Percentiles rank a stretch among this genome's conserved stretches.
phyloP scores from a whole-genome alignment of 2,888 invertebrate genomes.

The Neoascia interrupta region DNA sequence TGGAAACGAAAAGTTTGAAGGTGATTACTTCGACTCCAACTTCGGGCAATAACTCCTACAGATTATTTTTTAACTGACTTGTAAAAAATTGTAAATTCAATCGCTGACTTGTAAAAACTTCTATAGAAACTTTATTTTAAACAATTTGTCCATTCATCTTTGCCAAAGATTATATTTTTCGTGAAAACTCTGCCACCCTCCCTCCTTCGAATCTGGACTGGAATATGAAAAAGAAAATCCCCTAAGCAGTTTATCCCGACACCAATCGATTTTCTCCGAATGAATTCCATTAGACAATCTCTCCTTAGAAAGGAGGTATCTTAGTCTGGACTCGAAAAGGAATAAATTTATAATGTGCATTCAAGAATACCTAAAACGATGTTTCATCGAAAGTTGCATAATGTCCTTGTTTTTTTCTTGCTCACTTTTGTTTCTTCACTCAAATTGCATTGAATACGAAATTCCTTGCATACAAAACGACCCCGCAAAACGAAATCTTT shows the following conservation, averaged over 20 bases:
- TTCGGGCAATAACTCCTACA: too few relatives aligned
- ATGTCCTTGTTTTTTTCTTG: conserved; percentile 37
- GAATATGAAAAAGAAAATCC: conserved; percentile 52
- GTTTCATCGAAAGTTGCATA: conserved; percentile 56
- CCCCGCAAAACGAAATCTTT: too few relatives aligned
- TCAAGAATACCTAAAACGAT: conserved; percentile 47
- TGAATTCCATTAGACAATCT: conserved; percentile 18
- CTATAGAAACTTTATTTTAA: too few relatives aligned
- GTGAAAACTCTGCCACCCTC: too few relatives aligned
- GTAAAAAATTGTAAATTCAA: too few relatives aligned
- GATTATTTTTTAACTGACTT: too few relatives aligned
- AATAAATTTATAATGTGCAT: conserved; percentile 61
- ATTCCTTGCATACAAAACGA: too few relatives aligned
- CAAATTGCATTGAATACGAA: conserved; percentile 60
- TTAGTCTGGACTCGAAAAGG: neutral
- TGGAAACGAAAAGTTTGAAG: too few relatives aligned
- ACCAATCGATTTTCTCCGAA: conserved; percentile 47
- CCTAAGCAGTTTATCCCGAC: conserved; percentile 40
- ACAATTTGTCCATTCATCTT: too few relatives aligned
- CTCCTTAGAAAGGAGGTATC: neutral
- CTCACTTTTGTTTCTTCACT: conserved; percentile 24
- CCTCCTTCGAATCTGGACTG: conserved; percentile 34
- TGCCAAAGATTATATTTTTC: too few relatives aligned
- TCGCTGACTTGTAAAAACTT: too few relatives aligned
- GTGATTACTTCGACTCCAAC: too few relatives aligned